Conservation (phyloP, 2,888 invertebrate species). For the Nezara viridula region DNA sequence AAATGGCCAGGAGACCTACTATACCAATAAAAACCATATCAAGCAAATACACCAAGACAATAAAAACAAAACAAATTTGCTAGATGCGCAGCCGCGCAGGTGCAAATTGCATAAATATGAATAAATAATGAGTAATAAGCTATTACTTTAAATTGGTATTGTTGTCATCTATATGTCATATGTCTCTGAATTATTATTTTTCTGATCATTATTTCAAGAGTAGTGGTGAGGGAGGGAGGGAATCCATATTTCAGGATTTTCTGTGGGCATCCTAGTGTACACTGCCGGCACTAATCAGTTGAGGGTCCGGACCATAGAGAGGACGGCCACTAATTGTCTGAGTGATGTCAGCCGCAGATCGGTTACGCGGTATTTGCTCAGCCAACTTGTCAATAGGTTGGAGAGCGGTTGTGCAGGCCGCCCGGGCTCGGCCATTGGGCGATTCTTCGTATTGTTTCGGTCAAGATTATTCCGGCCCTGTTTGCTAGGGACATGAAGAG, state of each 20-base stretch:
- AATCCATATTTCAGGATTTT: background rate
- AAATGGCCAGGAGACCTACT: too few relatives aligned
- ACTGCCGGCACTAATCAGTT: background rate
- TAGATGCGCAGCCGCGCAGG: too few relatives aligned
- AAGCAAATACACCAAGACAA: too few relatives aligned
- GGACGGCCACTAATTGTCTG: background rate
- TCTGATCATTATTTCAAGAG: background rate
- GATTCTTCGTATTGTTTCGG: constrained; percentile 21
- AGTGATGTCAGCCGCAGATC: background rate
- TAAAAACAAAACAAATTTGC: too few relatives aligned
- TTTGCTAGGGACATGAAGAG: constrained; percentile 5
- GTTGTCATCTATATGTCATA: too few relatives aligned
- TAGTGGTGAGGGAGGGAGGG: background rate
- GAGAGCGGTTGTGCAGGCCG: background rate
- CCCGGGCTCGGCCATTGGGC: background rate
- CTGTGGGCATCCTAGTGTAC: background rate
- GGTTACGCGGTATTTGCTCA: constrained; percentile 1
- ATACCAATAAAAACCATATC: too few relatives aligned
- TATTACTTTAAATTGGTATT: too few relatives aligned
- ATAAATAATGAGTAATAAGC: too few relatives aligned
- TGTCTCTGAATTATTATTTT: too few relatives aligned
- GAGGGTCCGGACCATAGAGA: background rate
- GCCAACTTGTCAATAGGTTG: constrained; percentile 6
- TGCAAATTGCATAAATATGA: too few relatives aligned
- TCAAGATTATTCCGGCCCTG: constrained; percentile 2